phyloP scores from a whole-genome alignment of 2,113 vertebrate genomes.

The Erythrolamprus reginae region DNA sequence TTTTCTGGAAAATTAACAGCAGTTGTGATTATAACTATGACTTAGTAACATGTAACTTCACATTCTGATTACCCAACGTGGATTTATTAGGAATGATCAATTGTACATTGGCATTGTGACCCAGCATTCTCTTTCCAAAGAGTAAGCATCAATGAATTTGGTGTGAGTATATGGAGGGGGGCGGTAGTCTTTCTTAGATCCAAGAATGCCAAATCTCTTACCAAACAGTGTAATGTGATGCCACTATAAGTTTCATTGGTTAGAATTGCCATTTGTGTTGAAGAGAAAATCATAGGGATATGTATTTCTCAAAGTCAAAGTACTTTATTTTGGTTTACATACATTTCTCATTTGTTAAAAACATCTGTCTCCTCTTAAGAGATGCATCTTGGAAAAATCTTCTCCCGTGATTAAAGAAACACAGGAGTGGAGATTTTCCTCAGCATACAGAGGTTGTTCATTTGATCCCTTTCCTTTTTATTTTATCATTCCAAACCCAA shows the following conservation, averaged over 20 bases:
- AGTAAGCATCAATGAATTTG: neutral
- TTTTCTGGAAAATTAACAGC: neutral
- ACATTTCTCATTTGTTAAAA: neutral
- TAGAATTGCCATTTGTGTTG: neutral
- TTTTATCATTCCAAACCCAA: slow-evolving; percentile 8
- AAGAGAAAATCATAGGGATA: neutral
- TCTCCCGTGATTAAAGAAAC: slow-evolving; percentile 2
- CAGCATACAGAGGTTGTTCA: neutral
- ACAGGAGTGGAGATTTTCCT: neutral
- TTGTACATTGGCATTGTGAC: neutral
- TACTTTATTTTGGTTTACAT: neutral
- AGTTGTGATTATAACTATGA: too few species aligned
- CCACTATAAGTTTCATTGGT: neutral
- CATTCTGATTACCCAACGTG: neutral
- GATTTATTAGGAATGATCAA: neutral
- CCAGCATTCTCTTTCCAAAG: neutral
- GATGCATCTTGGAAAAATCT: neutral
- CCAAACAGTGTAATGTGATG: neutral
- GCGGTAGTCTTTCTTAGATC: neutral
- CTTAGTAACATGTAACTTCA: neutral
- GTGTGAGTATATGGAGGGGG: neutral
- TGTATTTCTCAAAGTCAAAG: neutral
- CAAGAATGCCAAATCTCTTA: neutral
- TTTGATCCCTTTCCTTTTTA: neutral
- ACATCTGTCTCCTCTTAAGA: slow-evolving; percentile 11